These are phyloP conservation scores for Tuberolachnus salignus DNA, from an alignment of 2,888 invertebrate species.

Conservation along the genomic window DNA sequence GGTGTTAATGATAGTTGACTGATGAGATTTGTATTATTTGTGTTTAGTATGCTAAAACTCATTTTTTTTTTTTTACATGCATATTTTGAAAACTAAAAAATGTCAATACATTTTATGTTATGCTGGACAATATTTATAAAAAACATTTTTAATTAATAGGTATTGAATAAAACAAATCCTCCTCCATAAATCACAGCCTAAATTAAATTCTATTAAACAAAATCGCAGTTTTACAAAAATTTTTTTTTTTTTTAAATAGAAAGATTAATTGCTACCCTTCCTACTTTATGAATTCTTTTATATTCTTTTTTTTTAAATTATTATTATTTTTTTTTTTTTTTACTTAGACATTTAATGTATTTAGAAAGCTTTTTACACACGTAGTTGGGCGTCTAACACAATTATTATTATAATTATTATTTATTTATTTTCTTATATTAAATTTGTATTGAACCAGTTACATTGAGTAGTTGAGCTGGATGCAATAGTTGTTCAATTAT, in stretches of 20 bases:
- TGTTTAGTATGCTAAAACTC: neutral
- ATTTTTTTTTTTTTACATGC: no score
- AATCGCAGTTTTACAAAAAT: neutral
- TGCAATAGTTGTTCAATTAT: constrained; percentile 1
- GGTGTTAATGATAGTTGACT: constrained; percentile 42
- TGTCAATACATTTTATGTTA: no score
- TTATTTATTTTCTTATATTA: constrained; percentile 19
- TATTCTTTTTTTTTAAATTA: neutral
- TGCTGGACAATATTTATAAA: no score
- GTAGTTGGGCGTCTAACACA: constrained; percentile 48
- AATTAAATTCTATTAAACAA: neutral
- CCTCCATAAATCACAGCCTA: no score
- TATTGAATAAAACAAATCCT: no score
- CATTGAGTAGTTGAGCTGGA: neutral
- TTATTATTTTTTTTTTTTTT: constrained; percentile 10
- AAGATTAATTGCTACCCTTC: constrained; percentile 40
- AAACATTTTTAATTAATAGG: no score
- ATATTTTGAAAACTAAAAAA: no score
- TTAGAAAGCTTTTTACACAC: constrained; percentile 48
- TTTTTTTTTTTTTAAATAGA: neutral
- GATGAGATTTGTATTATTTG: neutral
- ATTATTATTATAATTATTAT: no score
- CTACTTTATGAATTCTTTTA: constrained; percentile 27
- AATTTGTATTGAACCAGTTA: constrained; percentile 13
- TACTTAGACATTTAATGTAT: constrained; percentile 39